These are phyloP conservation scores for Hoplodrina ambigua DNA, from an alignment of 2,888 invertebrate species.

Conservation along the genomic window DNA sequence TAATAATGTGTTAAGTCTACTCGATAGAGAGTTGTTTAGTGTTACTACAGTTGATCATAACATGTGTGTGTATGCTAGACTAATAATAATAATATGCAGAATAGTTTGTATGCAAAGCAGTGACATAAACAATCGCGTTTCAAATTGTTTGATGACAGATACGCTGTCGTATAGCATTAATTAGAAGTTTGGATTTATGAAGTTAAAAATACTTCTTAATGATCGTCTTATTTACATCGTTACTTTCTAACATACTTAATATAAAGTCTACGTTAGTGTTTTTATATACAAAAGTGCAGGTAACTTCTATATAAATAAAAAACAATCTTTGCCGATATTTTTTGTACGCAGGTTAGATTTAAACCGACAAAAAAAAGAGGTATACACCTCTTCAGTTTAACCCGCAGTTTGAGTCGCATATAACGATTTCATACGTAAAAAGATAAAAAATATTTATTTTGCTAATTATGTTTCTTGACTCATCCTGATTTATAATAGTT, in stretches of 20 bases:
- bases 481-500: too few species aligned
- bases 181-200: neutral
- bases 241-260: neutral
- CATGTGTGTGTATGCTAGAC: neutral
- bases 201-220: neutral
- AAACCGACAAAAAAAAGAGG: neutral
- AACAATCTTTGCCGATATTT: neutral
- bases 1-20: neutral
- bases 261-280: too few species aligned
- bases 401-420: too few species aligned
- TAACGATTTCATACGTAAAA: too few species aligned
- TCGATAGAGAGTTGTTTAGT: neutral
- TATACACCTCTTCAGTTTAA: too few species aligned
- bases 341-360: neutral
- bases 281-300: neutral
- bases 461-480: too few species aligned
- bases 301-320: neutral
- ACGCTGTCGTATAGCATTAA: neutral
- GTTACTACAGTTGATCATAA: conserved; percentile 1
- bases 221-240: neutral
- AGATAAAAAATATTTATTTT: too few species aligned
- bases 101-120: conserved; percentile 1
- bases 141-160: conserved; percentile 19
- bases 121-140: conserved; percentile 25
- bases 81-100: neutral